These are phyloP conservation scores for Barnardius zonarius DNA, from an alignment of 2,113 vertebrate genomes.

Conservation along the genomic window DNA sequence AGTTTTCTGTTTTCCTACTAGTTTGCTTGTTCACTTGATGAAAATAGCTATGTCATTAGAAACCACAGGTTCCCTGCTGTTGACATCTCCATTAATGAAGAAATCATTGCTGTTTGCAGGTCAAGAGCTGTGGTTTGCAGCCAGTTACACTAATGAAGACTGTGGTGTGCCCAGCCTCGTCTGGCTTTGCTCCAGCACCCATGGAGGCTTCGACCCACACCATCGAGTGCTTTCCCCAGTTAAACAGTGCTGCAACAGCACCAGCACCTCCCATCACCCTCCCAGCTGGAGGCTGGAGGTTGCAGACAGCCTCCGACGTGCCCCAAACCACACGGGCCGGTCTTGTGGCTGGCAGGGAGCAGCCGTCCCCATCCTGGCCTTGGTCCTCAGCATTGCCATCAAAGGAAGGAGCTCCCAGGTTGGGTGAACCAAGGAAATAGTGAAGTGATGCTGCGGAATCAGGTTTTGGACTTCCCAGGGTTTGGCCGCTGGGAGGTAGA, in stretches of 20 bases:
- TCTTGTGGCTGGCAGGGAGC: neutral
- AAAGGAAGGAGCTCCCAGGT: neutral
- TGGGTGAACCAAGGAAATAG: neutral
- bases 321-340: neutral
- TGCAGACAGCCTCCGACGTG: accelerated
- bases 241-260: neutral
- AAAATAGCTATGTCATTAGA: slow-evolving; percentile 55
- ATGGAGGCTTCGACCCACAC: slow-evolving; percentile 16
- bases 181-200: slow-evolving; percentile 12
- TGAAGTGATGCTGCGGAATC: neutral
- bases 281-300: neutral
- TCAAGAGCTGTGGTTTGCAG: slow-evolving; percentile 53
- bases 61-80: slow-evolving; percentile 26
- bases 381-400: accelerated
- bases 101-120: slow-evolving; percentile 44
- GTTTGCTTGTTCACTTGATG: neutral
- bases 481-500: neutral
- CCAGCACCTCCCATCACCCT: neutral
- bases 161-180: slow-evolving; percentile 50
- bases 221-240: slow-evolving; percentile 37
- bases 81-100: slow-evolving; percentile 46
- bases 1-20: neutral
- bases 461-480: neutral
- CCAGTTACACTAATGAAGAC: slow-evolving; percentile 61
- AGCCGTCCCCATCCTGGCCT: neutral